Evolutionary conservation across 37 sponge, comb jelly and placozoan genomes (phyloP).

Genomic region (Theonella swinhoei): DNA sequence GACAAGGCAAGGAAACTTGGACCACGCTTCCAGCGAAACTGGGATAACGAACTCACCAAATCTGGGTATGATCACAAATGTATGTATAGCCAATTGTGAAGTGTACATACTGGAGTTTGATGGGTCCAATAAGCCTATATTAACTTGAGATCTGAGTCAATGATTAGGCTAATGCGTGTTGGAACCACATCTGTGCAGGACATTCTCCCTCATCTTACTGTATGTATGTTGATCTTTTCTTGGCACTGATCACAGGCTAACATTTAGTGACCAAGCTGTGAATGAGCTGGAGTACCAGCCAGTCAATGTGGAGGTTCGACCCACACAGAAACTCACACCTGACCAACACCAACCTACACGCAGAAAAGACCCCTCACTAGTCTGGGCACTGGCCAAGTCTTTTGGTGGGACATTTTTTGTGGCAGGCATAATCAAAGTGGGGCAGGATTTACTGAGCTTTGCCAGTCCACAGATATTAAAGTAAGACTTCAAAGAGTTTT

Average conservation of each 20-base stretch:
- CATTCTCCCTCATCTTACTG: too few species aligned
- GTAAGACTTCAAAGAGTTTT: slow-evolving; percentile 44
- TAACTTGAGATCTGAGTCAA: too few species aligned
- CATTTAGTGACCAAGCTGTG: too few species aligned
- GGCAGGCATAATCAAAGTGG: slow-evolving; percentile 73
- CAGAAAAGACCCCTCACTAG: slow-evolving; percentile 56
- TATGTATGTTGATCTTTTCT: slow-evolving; percentile 18
- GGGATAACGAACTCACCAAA: slow-evolving; percentile 69
- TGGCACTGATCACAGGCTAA: background rate
- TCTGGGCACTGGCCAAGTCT: slow-evolving; percentile 64
- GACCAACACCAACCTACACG: background rate
- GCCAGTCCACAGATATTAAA: slow-evolving; percentile 86
- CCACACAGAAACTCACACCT: background rate
- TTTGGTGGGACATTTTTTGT: slow-evolving; percentile 64
- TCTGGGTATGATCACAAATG: slow-evolving; percentile 28
- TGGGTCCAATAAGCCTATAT: too few species aligned
- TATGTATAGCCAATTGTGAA: too few species aligned
- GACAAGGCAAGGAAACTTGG: slow-evolving; percentile 62
- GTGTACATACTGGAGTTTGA: too few species aligned
- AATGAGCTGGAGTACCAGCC: slow-evolving; percentile 31
- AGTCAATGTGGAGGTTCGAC: slow-evolving; percentile 33
- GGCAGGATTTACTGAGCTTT: slow-evolving; percentile 72
- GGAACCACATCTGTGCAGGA: too few species aligned
- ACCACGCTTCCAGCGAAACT: slow-evolving; percentile 59
- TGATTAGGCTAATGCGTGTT: too few species aligned